These are phyloP conservation scores for Dendrocincla tyrannina DNA, from an alignment of 2,797 vertebrate species.

Conservation along the genomic window DNA sequence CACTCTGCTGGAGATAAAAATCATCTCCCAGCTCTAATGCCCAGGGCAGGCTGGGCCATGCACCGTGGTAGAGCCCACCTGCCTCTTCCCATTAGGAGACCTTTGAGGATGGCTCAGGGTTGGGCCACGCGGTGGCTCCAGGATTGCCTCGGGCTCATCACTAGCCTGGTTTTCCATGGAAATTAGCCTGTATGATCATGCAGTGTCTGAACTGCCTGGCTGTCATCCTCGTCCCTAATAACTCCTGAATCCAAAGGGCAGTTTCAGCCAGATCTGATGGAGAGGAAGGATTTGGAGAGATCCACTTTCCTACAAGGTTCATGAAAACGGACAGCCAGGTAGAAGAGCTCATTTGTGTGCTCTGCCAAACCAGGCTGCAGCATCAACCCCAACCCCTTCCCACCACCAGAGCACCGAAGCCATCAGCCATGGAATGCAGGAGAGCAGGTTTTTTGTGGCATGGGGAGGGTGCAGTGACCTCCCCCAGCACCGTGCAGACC, in stretches of 20 bases:
- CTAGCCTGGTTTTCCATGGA: not conserved
- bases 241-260: not conserved
- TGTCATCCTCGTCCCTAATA: not conserved
- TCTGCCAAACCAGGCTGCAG: not conserved
- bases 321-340: accelerated
- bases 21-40: accelerated
- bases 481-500: accelerated
- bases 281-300: not conserved
- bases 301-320: accelerated
- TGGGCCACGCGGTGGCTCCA: not conserved
- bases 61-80: not conserved
- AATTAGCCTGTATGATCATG: accelerated
- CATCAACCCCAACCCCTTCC: not conserved
- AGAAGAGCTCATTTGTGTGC: not conserved
- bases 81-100: not conserved
- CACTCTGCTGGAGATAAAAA: not conserved
- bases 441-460: too few species aligned
- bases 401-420: not conserved
- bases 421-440: not conserved
- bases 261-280: not conserved
- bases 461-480: not conserved
- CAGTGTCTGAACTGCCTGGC: not conserved
- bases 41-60: not conserved
- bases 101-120: not conserved
- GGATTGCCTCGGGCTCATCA: not conserved